Conservation (phyloP, 2,797 vertebrate genomes). For the Chaenodraco wilsoni region DNA sequence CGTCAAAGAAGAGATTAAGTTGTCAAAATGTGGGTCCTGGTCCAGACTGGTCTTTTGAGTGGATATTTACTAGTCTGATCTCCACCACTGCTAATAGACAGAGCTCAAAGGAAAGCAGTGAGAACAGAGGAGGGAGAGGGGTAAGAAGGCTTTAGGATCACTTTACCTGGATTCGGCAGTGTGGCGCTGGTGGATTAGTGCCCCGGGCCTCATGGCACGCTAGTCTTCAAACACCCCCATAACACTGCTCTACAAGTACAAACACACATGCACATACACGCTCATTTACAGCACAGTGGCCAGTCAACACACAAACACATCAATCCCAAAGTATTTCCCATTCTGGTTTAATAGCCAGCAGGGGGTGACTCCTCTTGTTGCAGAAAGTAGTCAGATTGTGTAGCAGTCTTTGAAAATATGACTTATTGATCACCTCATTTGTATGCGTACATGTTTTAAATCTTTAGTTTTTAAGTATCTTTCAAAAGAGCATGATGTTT, state of each 20-base stretch:
- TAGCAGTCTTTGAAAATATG: too few relatives aligned
- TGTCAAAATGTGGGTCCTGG: constrained; percentile 84
- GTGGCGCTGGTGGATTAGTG: constrained; percentile 84
- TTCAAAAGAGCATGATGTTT: too few relatives aligned
- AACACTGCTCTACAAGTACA: constrained; percentile 67
- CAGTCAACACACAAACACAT: constrained; percentile 37
- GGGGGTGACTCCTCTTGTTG: too few relatives aligned
- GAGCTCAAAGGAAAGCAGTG: constrained; percentile 77
- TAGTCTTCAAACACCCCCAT: constrained; percentile 78
- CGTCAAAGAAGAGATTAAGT: constrained; percentile 85
- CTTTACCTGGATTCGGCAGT: constrained; percentile 86
- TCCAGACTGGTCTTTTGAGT: constrained; percentile 85
- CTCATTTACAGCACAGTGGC: constrained; percentile 50
- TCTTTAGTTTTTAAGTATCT: too few relatives aligned
- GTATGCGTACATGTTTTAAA: too few relatives aligned
- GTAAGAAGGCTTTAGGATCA: constrained; percentile 85
- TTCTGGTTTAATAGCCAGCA: too few relatives aligned
- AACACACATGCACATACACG: constrained; percentile 53
- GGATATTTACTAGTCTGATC: constrained; percentile 84
- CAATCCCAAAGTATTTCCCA: background rate
- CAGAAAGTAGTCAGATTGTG: too few relatives aligned
- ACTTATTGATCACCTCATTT: too few relatives aligned
- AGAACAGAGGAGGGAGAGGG: constrained; percentile 78
- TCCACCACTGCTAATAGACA: constrained; percentile 80
- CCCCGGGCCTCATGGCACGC: constrained; percentile 79